Evolutionary conservation across 2,113 vertebrate species (phyloP), one percentile per base, ranked within the genome.

Genomic region (Paralichthys olivaceus): DNA sequence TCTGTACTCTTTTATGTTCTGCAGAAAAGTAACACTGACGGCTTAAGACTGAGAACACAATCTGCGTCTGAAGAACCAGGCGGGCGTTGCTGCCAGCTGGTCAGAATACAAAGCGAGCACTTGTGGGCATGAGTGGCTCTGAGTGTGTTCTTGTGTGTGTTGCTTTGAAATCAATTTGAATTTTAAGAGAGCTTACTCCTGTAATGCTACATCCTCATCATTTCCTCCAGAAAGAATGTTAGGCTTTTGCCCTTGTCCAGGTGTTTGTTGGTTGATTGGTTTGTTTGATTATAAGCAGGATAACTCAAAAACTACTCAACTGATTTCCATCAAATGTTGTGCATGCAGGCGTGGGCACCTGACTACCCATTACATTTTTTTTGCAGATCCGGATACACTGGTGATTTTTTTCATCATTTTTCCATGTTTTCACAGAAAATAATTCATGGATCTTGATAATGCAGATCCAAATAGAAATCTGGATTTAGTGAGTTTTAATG

Each of bases 71-170:
- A n/a, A 53, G 7, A n/a, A 53, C 20, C 49, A 9, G 49, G 49
- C 49, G 49, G 49, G 2, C 53, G 51, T 12, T 28, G 54, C 9
- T 22, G 61, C 67, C 73, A 79, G 73, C 54, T 73, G 72, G 43
- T 75, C 43, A 32, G 68, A 79, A 74, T 43, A 88, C 74, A 80
- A 68, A 88, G 70, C 23, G 3, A 83, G 64, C 59, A 45, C 61
- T 83, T 69, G 69, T 58, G 14, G 40, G 63, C 53, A n/a, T 65
- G 55, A 81, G 67, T 56, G 75, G 51, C 43, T 62, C 7, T 73
- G 22, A 51, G 61, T n/a, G 53, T 64, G 22, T 26, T 15, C 19
- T 23, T 47, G 32, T 70, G 32, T 74, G 51, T 40, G 54, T 20
- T 20, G 15, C n/a, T 62, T 34, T 61, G 25, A 71, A 59, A 69